Base-by-base conservation (phyloP, 2,888 invertebrate species). In the Tetanocera ferruginea region DNA sequence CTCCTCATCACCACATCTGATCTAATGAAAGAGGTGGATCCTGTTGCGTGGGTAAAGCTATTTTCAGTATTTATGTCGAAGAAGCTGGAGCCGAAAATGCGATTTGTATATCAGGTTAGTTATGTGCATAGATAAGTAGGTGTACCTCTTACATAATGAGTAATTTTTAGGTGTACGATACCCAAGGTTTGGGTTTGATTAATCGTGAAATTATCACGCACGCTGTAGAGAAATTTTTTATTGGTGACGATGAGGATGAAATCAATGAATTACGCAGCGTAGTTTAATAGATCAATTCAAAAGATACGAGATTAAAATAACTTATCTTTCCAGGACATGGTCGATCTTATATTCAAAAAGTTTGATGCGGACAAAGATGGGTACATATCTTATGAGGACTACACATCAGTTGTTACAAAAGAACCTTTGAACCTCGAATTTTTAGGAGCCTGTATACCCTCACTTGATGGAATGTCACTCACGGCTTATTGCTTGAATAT, bases 321-420 rank as follows among this genome's bases (percentile, higher is more conserved):
- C 8, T 64, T 64, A 19, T 17, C 23, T 0, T 72, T 72, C 17
- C 49, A 69, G 92, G 95, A 96, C 85, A 91, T 95, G 85, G 93
- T 94, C 0, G 94, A 94, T 83, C 92, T 93, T 25, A 90, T 94
- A 83, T 89, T 95, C 17, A 94, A 93, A 85, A 93, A 94, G 85
- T 93, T 95, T 92, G 96, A 96, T 84, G 80, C 91, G 0, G 95
- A 96, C 85, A 91, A 93, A 79, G 95, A 96, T 85, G 94, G 95
- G 0, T 91, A 93, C 76, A 93, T 96, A 31, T 94, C 93, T n/a
- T 93, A 92, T 82, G 86, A 86, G 8, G 86, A 86, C 67, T 95
- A 94, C 85, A 91, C 91, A 60, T 87, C 90, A 14, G 91, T 94
- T 0, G 94, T 95, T 0, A 82, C 89, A 52, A 90, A 91, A 70